These are phyloP conservation scores for Egretta garzetta DNA, from an alignment of 2,113 vertebrate genomes.

Conservation along the genomic window DNA sequence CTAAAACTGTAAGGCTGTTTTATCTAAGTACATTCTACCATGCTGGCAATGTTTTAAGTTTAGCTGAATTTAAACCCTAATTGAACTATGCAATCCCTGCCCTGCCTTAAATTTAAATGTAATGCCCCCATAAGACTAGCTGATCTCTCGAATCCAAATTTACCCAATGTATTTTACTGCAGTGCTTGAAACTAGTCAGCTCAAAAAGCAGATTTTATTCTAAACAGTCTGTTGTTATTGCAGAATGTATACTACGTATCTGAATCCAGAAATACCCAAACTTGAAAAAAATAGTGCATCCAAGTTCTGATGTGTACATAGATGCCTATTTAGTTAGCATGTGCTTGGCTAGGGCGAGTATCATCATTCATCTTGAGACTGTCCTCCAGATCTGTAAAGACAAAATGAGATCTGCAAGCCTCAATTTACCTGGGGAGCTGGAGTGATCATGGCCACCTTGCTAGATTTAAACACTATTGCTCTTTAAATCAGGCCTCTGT, in stretches of 20 bases:
- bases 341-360: background rate
- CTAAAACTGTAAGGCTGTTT: background rate
- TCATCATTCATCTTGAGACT: background rate
- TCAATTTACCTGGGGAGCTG: slow-evolving; percentile 2
- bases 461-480: slow-evolving; percentile 15
- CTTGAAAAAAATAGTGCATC: background rate
- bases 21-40: background rate
- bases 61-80: background rate
- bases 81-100: background rate
- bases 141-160: background rate
- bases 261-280: background rate
- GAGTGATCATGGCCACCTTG: slow-evolving; percentile 17
- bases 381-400: background rate
- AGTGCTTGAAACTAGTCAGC: background rate
- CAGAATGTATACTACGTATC: background rate
- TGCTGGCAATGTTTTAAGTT: background rate
- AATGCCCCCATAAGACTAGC: background rate
- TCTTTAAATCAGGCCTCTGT: slow-evolving; percentile 51
- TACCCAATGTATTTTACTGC: background rate
- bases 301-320: background rate
- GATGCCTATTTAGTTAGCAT: background rate
- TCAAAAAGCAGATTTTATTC: background rate
- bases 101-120: background rate
- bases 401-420: background rate
- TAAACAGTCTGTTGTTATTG: background rate